Evolutionary conservation across 2,888 invertebrate species (phyloP).

Genomic region (Chorisops tibialis): DNA sequence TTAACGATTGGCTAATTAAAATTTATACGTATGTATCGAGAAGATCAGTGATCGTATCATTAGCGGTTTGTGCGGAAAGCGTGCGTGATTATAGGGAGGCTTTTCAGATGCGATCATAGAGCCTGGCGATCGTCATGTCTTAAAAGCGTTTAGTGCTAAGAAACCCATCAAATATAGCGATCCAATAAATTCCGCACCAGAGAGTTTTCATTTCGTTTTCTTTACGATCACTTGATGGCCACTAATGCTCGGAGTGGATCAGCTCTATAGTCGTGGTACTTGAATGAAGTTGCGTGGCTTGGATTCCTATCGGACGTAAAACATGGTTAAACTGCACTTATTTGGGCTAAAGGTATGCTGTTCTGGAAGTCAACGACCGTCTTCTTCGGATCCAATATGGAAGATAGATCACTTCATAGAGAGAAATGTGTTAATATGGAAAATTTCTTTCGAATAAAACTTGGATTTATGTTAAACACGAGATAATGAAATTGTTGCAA

Average conservation of each 20-base stretch:
- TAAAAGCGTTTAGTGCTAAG: too few species aligned
- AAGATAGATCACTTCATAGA: constrained; percentile 16
- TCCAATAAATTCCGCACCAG: constrained; percentile 6
- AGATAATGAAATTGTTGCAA: constrained; percentile 18
- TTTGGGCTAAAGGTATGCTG: constrained; percentile 21
- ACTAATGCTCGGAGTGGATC: neutral
- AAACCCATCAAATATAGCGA: neutral
- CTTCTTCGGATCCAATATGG: constrained; percentile 12
- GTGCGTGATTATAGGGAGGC: constrained; percentile 3
- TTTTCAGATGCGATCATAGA: neutral
- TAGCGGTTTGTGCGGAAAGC: constrained; percentile 24
- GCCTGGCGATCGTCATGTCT: too few species aligned
- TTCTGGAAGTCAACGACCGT: constrained; percentile 24
- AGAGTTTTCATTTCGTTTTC: constrained; percentile 14
- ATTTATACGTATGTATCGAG: constrained; percentile 16
- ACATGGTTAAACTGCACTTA: constrained; percentile 20
- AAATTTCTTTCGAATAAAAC: constrained; percentile 12
- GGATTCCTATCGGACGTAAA: neutral
- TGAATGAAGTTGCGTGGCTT: constrained; percentile 10
- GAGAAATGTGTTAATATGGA: constrained; percentile 21
- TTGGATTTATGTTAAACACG: constrained; percentile 10
- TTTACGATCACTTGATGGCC: constrained; percentile 11
- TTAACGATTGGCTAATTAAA: constrained; percentile 32
- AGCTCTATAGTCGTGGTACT: neutral
- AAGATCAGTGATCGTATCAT: constrained; percentile 1